phyloP scores from a whole-genome alignment of 2,888 invertebrate genomes.

The Coremacera marginata region DNA sequence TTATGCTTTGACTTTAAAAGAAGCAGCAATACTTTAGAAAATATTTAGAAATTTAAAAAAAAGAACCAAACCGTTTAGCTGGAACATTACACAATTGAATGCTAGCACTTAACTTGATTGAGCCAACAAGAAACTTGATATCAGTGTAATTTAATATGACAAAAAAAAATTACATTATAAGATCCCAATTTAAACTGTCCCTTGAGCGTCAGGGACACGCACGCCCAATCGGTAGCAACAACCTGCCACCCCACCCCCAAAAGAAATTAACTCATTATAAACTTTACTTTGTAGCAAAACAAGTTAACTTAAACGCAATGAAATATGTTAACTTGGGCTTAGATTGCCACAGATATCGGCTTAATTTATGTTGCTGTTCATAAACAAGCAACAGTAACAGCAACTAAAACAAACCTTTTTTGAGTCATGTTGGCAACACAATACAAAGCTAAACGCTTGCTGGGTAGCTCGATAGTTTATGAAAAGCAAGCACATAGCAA shows the following conservation, averaged over 20 bases:
- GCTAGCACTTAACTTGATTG: not conserved
- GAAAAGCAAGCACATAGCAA: no score
- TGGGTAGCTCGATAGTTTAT: not conserved
- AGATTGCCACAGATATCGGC: not conserved
- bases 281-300: not conserved
- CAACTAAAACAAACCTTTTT: not conserved
- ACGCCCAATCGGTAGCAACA: not conserved
- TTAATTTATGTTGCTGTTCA: not conserved
- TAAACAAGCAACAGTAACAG: not conserved
- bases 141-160: not conserved
- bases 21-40: not conserved
- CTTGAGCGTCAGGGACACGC: not conserved
- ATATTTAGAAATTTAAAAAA: no score
- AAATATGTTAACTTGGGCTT: constrained; percentile 4
- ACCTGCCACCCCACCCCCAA: not conserved
- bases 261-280: constrained; percentile 5
- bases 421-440: not conserved
- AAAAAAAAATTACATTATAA: not conserved
- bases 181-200: not conserved
- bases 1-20: not conserved
- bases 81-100: not conserved
- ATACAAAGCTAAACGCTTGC: not conserved
- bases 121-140: not conserved
- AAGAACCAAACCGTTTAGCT: no score
- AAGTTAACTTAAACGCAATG: not conserved